Conservation (phyloP, 2,888 invertebrate species). For the Melanostoma mellinum region DNA sequence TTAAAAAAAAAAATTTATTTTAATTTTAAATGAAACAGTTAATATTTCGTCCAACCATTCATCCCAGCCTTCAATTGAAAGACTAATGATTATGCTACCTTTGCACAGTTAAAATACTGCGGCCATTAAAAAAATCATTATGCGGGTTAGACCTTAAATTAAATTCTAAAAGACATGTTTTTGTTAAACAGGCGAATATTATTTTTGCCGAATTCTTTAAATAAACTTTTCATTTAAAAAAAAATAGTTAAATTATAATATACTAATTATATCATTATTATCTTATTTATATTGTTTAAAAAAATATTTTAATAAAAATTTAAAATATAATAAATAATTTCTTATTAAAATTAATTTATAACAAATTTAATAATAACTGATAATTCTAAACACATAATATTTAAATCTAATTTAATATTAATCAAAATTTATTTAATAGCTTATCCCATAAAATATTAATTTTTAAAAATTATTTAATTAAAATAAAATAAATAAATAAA, state of each 20-base stretch:
- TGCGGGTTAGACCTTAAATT: conserved; percentile 88
- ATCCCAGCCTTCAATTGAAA: conserved; percentile 91
- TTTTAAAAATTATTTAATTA: conserved; percentile 79
- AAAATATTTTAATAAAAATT: conserved; percentile 81
- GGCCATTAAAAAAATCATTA: conserved; percentile 90
- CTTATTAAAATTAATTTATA: conserved; percentile 83
- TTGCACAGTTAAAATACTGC: conserved; percentile 90
- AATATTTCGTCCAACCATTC: conserved; percentile 88
- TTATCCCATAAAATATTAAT: conserved; percentile 85
- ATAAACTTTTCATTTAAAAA: conserved; percentile 80
- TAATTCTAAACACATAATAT: conserved; percentile 84
- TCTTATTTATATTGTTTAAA: conserved; percentile 81
- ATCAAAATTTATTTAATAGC: conserved; percentile 84
- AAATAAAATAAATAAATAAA: conserved; percentile 76
- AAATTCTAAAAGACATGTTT: conserved; percentile 87
- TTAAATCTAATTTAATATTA: conserved; percentile 81
- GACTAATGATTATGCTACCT: conserved; percentile 92
- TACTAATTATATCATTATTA: conserved; percentile 86
- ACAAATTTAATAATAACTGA: conserved; percentile 83
- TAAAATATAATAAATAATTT: conserved; percentile 82
- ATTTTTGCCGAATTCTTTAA: conserved; percentile 86
- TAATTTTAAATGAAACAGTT: conserved; percentile 84
- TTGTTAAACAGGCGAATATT: conserved; percentile 89
- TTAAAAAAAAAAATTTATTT: conserved; percentile 84
- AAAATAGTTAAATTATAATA: conserved; percentile 77